Base-by-base conservation (phyloP, 1,140 invertebrate genomes). In the Hyles euphorbiae region DNA sequence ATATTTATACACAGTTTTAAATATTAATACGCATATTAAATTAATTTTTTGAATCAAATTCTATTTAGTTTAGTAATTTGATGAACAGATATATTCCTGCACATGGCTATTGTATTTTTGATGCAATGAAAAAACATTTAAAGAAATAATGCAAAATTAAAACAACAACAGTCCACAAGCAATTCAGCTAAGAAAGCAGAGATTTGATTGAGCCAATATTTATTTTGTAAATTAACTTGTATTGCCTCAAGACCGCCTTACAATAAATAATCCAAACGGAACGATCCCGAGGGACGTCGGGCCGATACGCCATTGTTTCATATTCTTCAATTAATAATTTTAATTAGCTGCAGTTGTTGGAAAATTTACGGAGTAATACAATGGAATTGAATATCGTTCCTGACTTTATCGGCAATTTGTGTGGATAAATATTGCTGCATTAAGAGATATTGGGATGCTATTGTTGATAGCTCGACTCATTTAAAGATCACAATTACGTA, bases 201-300 rank as follows among this genome's bases (percentile, higher is more conserved):
- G 61, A 74, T 85, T 67, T 82, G 85, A 88, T 87, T 87, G 79
- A 78, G 76, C 81, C 69, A 89, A 90, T 89, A 90, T 90, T 89
- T 89, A 88, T 90, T 86, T 86, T 88, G 75, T 72, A 89, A 90
- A 90, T 90, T 90, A 90, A 78, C 81, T 83, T 74, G 76, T 77
- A 78, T 71, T 56, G 67, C 74, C 76, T 65, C 65, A 61, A 74
- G 77, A 76, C 71, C 71, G 70, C 68, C 61, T 74, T 65, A 67
- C 70, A 78, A 85, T 82, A 84, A 87, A 87, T 85, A 85, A 83
- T 83, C 72, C 71, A 76, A 85, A 84, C 84, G 78, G 72, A 83
- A 80, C 82, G 69, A 72, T 73, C 74, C 83, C 82, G 6, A 47
- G 70, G 74, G 79, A 73, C 56, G 55, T 33, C 67, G 11, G 9